Evolutionary conservation across 2,113 vertebrate genomes (phyloP), one percentile per base, ranked within the genome.

Genomic region (Piprites chloris): DNA sequence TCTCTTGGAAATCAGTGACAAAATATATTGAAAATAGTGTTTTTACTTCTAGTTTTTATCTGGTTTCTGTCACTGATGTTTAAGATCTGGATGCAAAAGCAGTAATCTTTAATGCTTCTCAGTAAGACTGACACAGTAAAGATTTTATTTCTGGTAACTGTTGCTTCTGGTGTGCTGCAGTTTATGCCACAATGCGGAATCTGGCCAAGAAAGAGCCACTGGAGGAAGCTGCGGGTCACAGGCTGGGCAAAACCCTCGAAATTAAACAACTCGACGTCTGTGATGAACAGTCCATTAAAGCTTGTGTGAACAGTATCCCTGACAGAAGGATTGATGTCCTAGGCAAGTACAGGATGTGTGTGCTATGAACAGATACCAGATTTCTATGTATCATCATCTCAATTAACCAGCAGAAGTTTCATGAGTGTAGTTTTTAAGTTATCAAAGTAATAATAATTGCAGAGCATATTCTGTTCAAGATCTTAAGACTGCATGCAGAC

Each of bases 151-250:
- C 32, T 84, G 39, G 0, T 71, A n/a, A 74, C 41, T 17, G 15
- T 18, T 82, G 42, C 28, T 85, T 52, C 46, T 93, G 83, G 18
- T 93, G 35, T 71, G 87, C 88, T 91, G 15, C 73, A 99, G 98
- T 99, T 44, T 98, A 98, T 46, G 98, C 98, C 87, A 99, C 98
- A 59, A 99, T 99, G 98, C 91, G 98, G 92, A 98, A 98, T 91
- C 93, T 98, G 67, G 91, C 91, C 75, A 99, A 98, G 94, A 97
- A 95, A 2, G 96, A 97, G 55, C 80, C 94, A 2, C 97, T 99
- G 5, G 96, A 98, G 39, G 97, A 98, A 90, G 98, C 97, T 21
- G 98, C 96, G 11, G 98, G 98, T 62, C 94, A n/a, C 61, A 97
- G 96, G 30, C 93, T 99, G 96, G 98, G 98, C 39, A 97, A 97